A percentile compares a stretch with the other conserved stretches of the same genome.
phyloP scores from a whole-genome alignment of 1,140 invertebrate genomes.

The Ceratina australensis region DNA sequence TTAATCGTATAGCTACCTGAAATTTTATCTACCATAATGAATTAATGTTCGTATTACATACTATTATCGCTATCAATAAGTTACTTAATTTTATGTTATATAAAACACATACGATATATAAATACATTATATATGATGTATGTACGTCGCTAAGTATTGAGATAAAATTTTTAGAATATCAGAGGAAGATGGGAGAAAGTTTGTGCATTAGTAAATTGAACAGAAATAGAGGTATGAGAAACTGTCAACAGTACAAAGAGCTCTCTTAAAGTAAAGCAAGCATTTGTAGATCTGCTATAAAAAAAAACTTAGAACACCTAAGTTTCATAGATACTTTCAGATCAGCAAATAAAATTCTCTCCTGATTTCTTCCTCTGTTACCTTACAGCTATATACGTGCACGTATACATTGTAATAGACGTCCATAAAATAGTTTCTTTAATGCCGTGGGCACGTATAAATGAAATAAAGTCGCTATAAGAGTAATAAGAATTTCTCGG shows the following conservation, averaged over 20 bases:
- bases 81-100: slow-evolving; percentile 58
- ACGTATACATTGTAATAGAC: slow-evolving; percentile 12
- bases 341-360: neutral
- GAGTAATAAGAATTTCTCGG: neutral
- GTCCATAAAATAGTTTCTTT: slow-evolving; percentile 27
- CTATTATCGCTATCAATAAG: slow-evolving; percentile 51
- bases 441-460: slow-evolving; percentile 5
- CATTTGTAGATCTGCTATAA: neutral
- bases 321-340: neutral
- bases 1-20: slow-evolving; percentile 23
- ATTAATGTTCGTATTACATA: slow-evolving; percentile 45
- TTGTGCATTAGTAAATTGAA: neutral
- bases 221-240: neutral
- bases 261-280: neutral
- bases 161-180: slow-evolving; percentile 17
- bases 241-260: neutral
- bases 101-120: slow-evolving; percentile 61
- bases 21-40: slow-evolving; percentile 38
- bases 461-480: slow-evolving; percentile 34
- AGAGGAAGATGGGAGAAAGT: slow-evolving; percentile 29
- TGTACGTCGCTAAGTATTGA: slow-evolving; percentile 13
- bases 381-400: slow-evolving; percentile 1
- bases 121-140: slow-evolving; percentile 48
- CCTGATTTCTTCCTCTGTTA: slow-evolving; percentile 13
- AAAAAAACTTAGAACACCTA: neutral